phyloP scores from a whole-genome alignment of 2,888 invertebrate genomes.

The Piscicola geometra region DNA sequence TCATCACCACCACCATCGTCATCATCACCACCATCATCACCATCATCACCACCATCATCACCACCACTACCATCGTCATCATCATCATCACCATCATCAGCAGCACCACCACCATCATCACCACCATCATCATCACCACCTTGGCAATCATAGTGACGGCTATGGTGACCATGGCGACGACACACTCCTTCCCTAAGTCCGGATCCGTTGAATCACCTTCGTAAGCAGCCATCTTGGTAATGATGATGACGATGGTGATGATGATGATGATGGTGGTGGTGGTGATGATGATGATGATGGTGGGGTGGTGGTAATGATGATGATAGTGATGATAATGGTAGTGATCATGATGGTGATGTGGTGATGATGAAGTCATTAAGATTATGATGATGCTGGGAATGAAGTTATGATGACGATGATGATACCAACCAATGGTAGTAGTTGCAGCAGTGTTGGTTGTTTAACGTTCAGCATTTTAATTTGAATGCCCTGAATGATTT shows the following conservation, averaged over 20 bases:
- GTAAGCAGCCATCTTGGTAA: constrained; percentile 62
- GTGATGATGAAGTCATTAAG: background rate
- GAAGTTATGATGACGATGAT: constrained; percentile 8
- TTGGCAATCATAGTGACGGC: constrained; percentile 52
- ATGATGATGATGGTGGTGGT: background rate
- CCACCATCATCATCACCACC: background rate
- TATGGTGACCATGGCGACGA: constrained; percentile 65
- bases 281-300: constrained; percentile 26
- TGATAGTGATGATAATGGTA: background rate
- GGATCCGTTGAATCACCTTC: constrained; percentile 74
- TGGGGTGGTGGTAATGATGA: constrained; percentile 39
- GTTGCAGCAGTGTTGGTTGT: constrained; percentile 5
- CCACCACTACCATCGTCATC: background rate
- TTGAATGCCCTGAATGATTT: background rate
- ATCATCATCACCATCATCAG: background rate
- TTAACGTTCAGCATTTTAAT: constrained; percentile 1
- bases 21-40: too few species aligned
- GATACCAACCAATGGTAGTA: background rate
- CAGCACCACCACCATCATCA: background rate
- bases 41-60: background rate
- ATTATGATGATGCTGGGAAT: too few species aligned
- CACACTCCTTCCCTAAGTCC: constrained; percentile 64
- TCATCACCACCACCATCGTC: background rate
- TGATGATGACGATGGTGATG: too few species aligned
- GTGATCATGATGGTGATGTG: background rate